Base-by-base conservation (phyloP, 2,888 invertebrate species). In the Gnatocerus cornutus region DNA sequence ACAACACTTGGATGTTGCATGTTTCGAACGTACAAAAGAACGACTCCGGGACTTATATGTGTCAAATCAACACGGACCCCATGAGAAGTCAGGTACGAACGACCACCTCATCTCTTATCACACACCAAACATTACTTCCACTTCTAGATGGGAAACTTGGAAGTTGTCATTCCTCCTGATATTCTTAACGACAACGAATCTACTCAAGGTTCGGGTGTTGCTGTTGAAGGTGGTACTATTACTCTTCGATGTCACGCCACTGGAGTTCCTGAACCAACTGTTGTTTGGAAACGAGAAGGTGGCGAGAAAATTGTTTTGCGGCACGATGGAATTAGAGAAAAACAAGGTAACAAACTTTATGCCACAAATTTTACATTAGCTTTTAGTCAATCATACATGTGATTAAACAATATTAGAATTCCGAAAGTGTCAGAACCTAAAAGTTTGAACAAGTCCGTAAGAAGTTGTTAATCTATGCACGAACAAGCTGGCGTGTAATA, bases 11-110 rank as follows among this genome's bases (percentile, higher is more conserved):
- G 96, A 95, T 94, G 85, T 89, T 97, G 80, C 93, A 94, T 87
- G 93, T 97, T 84, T 91, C 92, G 81, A 94, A 95, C 84, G 95
- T 96, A 72, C 95, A 95, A 85, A 92, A 94, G 81, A 93, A 93
- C 84, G 97, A 97, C 86, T 94, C 94, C 29, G 97, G 97, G 79
- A 94, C 93, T 58, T 97, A 97, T 87, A 96, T 96, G 95, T 96
- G 96, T 86, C 96, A 96, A 86, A 92, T 96, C 80, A 96, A 96
- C 86, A 96, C 95, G 68, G 94, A 94, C 83, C 96, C 95, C 67
- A 95, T 95, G 94, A 90, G 92, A 79, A 93, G 92, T 85, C 93
- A 93, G 91, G 95, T 95, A 86, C 86, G 88, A 33, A 33, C 33
- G 1, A 33, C 7, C n/a, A 33, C 33, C 9, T 4, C 33, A 2